Evolutionary conservation across 2,888 invertebrate genomes (phyloP).

Genomic region (Cryptocephalus moraei): DNA sequence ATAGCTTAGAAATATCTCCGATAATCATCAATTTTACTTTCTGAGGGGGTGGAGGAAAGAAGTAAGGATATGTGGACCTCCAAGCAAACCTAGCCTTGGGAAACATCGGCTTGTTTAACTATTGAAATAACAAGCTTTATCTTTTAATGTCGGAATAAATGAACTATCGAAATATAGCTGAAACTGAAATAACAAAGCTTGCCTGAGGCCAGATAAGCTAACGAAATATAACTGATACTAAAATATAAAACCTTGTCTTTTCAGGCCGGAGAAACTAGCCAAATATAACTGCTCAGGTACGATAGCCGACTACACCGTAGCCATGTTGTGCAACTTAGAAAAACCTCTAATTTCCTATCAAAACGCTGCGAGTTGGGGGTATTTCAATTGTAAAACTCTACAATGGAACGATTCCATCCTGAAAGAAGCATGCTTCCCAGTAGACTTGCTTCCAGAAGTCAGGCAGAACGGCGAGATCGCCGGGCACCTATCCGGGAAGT

Average conservation of each 20-base stretch:
- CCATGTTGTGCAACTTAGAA: constrained; percentile 61
- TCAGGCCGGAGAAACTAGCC: constrained; percentile 53
- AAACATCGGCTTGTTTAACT: too few relatives aligned
- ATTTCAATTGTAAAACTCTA: constrained; percentile 56
- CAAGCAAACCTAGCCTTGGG: too few relatives aligned
- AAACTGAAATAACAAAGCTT: too few relatives aligned
- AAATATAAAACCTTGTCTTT: constrained; percentile 3
- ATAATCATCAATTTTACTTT: too few relatives aligned
- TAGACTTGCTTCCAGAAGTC: constrained; percentile 57
- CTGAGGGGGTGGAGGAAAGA: too few relatives aligned
- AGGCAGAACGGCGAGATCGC: constrained; percentile 55
- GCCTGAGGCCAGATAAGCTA: too few relatives aligned
- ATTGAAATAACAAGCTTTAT: too few relatives aligned
- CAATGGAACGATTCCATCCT: constrained; percentile 63
- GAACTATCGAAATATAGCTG: too few relatives aligned
- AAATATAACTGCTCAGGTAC: constrained; percentile 64
- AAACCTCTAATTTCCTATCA: constrained; percentile 68
- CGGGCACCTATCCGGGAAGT: constrained; percentile 52
- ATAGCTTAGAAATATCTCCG: too few relatives aligned
- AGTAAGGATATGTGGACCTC: too few relatives aligned
- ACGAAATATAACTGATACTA: too few relatives aligned
- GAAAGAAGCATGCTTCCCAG: constrained; percentile 55
- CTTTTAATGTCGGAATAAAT: too few relatives aligned
- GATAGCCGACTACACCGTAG: constrained; percentile 70
- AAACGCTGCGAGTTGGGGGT: constrained; percentile 83